Base-by-base conservation (phyloP, 2,888 invertebrate species). In the Holacanthella duospinosa region DNA sequence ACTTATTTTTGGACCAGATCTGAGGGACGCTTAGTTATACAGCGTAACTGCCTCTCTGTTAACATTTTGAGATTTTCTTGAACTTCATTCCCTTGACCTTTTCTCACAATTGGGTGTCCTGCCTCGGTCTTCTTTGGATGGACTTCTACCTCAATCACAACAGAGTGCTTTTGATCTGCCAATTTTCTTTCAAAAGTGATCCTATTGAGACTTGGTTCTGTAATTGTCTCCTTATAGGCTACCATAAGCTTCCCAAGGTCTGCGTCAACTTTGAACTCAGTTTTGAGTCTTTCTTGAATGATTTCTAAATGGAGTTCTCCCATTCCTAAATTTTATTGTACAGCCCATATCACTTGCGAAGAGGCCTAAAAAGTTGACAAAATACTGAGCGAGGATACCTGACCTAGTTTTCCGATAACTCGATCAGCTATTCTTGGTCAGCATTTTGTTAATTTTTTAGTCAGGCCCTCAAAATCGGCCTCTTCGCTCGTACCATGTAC, bases 251-350 rank as follows among this genome's bases (percentile, higher is more conserved):
- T 86, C 0, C 97, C 97, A 26, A 96, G 78, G 67, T 93, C 90
- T 0, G 86, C 93, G 19, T 95, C 89, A 61, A 99, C 85, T 75
- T 89, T 89, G 77, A 91, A 96, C 74, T 97, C 94, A 61, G 85
- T 84, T 55, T 84, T 77, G 59, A 99, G 86, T 25, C 97, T 82
- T 71, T 95, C 92, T 75, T 87, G 88, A 44, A 96, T 87, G 65
- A 96, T 87, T 70, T 99, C 96, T 66, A 99, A 80, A 76, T 99
- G 99, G 1, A 99, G 82, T 77, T 99, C 96, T 1, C 99, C 99
- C 97, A 97, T 97, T 19, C 96, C 93, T 84, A 61, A n/a, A n/a
- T n/a, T n/a, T n/a, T n/a, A n/a, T n/a, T n/a, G n/a, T n/a, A n/a
- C n/a, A n/a, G n/a, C n/a, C n/a, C n/a, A n/a, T n/a, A n/a, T n/a